These are phyloP conservation scores for Coccyzus lansbergi DNA, from an alignment of 2,797 vertebrate species.

Conservation along the genomic window DNA sequence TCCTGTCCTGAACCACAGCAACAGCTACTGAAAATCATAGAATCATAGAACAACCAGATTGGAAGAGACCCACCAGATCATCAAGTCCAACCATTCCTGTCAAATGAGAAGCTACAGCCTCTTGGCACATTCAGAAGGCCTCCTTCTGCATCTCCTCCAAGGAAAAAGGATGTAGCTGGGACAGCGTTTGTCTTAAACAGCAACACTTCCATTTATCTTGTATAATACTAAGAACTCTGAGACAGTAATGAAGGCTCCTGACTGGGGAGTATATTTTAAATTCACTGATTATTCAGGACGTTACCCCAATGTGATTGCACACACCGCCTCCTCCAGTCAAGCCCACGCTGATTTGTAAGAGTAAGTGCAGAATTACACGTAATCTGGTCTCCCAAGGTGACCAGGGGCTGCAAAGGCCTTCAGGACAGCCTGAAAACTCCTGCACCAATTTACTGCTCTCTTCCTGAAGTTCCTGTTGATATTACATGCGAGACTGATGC, in stretches of 20 bases:
- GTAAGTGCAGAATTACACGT: not conserved
- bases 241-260: not conserved
- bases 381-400: not conserved
- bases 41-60: too few relatives aligned
- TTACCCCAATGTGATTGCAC: not conserved
- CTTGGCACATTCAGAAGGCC: not conserved
- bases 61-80: too few relatives aligned
- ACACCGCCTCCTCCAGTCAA: not conserved
- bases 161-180: not conserved
- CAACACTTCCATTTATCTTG: not conserved
- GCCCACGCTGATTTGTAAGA: rapidly evolving
- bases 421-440: not conserved
- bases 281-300: rapidly evolving
- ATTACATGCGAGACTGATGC: rapidly evolving
- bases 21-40: too few relatives aligned
- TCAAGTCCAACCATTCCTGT: too few relatives aligned
- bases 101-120: not conserved
- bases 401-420: not conserved
- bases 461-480: not conserved
- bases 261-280: rapidly evolving
- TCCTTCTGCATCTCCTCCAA: not conserved
- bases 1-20: not conserved
- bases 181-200: not conserved
- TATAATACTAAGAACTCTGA: not conserved
- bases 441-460: not conserved